Base-by-base conservation (phyloP, 2,888 invertebrate species). In the Scaptomyza polygonia region DNA sequence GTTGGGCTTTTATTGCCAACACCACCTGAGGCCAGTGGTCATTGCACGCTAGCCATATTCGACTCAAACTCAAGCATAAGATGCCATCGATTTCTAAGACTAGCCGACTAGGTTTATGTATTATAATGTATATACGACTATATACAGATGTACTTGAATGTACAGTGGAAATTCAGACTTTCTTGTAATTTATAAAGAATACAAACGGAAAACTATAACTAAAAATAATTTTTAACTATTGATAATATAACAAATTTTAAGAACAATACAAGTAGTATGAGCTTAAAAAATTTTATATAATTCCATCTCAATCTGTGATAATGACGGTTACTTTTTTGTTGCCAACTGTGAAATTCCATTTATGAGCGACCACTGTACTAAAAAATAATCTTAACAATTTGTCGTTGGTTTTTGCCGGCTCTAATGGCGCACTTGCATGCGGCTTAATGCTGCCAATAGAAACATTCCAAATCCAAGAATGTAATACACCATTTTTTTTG, bases 11-110 rank as follows among this genome's bases (percentile, higher is more conserved):
- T 66, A 47, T 68, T 69, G 61, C 67, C 55, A 55, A 56, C 64
- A 55, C 58, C 64, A 57, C 72, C 62, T 65, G 64, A 67, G 67
- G 42, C 51, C 56, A 63, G 63, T 89, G 89, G 90, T 88, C 90
- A 88, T 87, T 83, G 89, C 90, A 89, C 90, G 90, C 90, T 76
- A 88, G 45, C 36, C 47, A 45, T 43, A 64, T 59, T 52, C 36
- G 40, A 47, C 73, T 63, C 52, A 53, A 57, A 57, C 65, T 65
- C 45, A 68, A 66, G 58, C 63, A 43, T 74, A 70, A 81, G 79
- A 87, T 72, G 62, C 51, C 88, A 85, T 85, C 85, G 85, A 86
- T 86, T 86, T 87, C 77, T 77, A 49, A 34, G 47, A 18, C 39
- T 16, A 40, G 14, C 9, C 16, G 12, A 40, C 8, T 9, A 3